A percentile compares a stretch with the other conserved stretches of the same genome.
Evolutionary conservation across 2,888 invertebrate genomes (phyloP).

Genomic region (Notodonta ziczac): DNA sequence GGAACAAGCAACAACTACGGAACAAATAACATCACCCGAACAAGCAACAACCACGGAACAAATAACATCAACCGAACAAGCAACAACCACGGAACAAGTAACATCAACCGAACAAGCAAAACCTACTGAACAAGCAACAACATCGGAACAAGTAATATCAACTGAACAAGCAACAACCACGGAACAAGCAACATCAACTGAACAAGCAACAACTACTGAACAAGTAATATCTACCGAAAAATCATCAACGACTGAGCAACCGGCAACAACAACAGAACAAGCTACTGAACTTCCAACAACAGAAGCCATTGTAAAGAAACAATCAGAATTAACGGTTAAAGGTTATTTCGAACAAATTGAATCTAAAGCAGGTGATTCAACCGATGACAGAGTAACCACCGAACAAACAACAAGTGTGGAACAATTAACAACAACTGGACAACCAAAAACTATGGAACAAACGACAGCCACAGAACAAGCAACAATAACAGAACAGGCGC

Average conservation of each 20-base stretch:
- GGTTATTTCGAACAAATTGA: too few species aligned
- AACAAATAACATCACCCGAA: conserved; percentile 9
- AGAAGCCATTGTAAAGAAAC: background rate
- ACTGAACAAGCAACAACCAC: background rate
- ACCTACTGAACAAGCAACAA: background rate
- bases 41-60: conserved; percentile 2
- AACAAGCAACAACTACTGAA: background rate
- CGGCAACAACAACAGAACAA: conserved; percentile 1
- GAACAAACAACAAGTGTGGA: conserved; percentile 3
- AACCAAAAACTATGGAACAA: background rate
- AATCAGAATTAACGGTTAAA: too few species aligned
- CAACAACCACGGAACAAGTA: background rate
- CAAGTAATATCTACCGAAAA: background rate
- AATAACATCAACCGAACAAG: conserved; percentile 6
- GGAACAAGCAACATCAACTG: too few species aligned
- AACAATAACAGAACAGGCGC: background rate
- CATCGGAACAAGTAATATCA: conserved; percentile 1
- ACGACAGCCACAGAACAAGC: conserved; percentile 7
- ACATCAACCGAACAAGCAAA: background rate
- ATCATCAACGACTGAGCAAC: background rate
- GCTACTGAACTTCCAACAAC: background rate
- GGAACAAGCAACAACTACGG: conserved; percentile 12
- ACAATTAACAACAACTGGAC: background rate
- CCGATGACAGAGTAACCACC: conserved; percentile 5
- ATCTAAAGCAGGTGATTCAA: background rate